Percentiles rank a stretch among this genome's conserved stretches.
These are phyloP conservation scores for Phoxinus phoxinus DNA, from an alignment of 2,113 vertebrate species.

Conservation along the genomic window DNA sequence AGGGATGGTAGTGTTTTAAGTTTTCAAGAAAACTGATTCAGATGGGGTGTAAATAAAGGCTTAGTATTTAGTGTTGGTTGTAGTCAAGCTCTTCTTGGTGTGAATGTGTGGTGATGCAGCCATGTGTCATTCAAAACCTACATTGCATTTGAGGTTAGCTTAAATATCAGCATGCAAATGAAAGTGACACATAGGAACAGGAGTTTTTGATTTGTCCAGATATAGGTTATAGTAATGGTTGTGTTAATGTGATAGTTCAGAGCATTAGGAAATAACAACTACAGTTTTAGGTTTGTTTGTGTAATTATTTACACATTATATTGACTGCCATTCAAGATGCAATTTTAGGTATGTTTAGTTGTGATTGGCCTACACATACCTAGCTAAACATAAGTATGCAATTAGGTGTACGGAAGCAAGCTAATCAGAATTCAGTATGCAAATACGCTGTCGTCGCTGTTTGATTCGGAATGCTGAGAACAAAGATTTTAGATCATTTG, in stretches of 20 bases:
- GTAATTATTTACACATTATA: neutral
- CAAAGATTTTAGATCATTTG: neutral
- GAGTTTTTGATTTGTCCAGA: neutral
- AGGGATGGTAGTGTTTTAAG: neutral
- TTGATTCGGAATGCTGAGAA: neutral
- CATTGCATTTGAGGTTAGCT: constrained; percentile 5
- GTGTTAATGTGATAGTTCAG: neutral
- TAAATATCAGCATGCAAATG: neutral
- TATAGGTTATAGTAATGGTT: neutral
- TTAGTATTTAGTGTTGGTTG: neutral
- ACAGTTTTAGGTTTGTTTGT: neutral
- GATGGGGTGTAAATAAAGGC: neutral
- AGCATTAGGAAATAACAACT: neutral
- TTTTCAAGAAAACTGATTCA: neutral
- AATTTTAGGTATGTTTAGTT: neutral
- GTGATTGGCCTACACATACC: no score
- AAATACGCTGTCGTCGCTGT: neutral
- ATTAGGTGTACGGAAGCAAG: neutral
- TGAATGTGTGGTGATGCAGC: neutral
- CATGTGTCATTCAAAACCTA: constrained; percentile 16
- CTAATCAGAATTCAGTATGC: neutral
- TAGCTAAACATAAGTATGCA: neutral
- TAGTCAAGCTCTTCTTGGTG: neutral
- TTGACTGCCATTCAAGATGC: neutral
- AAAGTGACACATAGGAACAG: neutral